Base-by-base conservation (phyloP, 1,140 invertebrate species). In the Lepidotrigona ventralis region DNA sequence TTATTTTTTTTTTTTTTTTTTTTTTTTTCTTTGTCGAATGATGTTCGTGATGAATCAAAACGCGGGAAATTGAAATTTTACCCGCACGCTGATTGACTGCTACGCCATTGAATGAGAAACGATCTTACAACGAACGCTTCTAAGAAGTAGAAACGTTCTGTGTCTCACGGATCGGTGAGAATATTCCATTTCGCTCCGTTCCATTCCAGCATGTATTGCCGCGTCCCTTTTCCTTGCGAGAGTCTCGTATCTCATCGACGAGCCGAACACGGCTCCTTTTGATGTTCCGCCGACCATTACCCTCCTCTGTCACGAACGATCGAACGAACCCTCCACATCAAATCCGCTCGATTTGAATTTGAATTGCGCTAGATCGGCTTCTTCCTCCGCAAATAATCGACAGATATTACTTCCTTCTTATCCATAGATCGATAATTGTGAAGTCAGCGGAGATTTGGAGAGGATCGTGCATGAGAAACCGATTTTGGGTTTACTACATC, bases 71-170 rank as follows among this genome's bases (percentile, higher is more conserved):
- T 6, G 53, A 75, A 68, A 84, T 87, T 54, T 53, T 26, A 1
- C n/a, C 33, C 26, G 19, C 29, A 4, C 53, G 39, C 21, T 5
- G 58, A 46, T 60, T 29, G 21, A 75, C 69, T 88, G 72, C 87
- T 89, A 89, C 87, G 84, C 87, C 81, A 89, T 81, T 89, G 87
- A 79, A 89, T 68, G 77, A 66, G 66, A 86, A 89, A 86, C 26
- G 58, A 86, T 89, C 72, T 84, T 33, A 46, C 76, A 68, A 78
- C 60, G 66, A 51, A 69, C 75, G 73, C 72, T 86, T 87, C 88
- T 79, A 76, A 89, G 87, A 89, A 89, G 84, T 86, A 89, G 82
- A 86, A 86, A 75, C 78, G 69, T 85, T 88, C 78, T 54, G 54
- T 63, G 68, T 73, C 85, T 54, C 83, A 75, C 75, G 58, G 46